phyloP scores from a whole-genome alignment of 2,888 invertebrate species.

The Chloroclystis v-ata region DNA sequence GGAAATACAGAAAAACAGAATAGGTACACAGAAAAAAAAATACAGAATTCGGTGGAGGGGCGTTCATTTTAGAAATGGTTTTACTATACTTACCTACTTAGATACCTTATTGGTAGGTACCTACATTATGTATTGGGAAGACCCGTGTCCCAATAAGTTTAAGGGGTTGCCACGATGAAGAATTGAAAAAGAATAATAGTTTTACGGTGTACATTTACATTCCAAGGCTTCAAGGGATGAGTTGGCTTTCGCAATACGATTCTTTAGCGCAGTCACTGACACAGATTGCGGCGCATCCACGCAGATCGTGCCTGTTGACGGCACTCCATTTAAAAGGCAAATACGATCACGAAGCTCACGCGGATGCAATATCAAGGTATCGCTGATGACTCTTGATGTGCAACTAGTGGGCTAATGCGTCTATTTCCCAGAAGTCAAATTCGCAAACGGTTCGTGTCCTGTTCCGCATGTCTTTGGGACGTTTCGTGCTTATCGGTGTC shows the following conservation, averaged over 20 bases:
- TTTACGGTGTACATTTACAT: too few species aligned
- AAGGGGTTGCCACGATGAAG: too few species aligned
- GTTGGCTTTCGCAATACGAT: constrained; percentile 20
- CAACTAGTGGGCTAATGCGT: constrained; percentile 40
- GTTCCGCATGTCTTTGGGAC: background rate
- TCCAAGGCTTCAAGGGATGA: constrained; percentile 5
- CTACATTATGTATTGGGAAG: too few species aligned
- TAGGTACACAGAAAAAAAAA: too few species aligned
- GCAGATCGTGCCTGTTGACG: constrained; percentile 60
- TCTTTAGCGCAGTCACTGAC: constrained; percentile 54
- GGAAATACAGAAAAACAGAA: too few species aligned
- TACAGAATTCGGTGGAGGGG: too few species aligned
- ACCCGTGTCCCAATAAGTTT: too few species aligned
- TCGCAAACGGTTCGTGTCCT: background rate
- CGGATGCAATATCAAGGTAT: constrained; percentile 44
- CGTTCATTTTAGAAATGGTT: too few species aligned
- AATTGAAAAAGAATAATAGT: too few species aligned
- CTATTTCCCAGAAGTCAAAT: constrained; percentile 32
- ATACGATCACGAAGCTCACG: constrained; percentile 64
- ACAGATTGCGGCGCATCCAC: constrained; percentile 61
- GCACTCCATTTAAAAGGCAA: constrained; percentile 66
- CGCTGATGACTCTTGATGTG: constrained; percentile 41
- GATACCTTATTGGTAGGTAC: too few species aligned
- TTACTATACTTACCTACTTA: too few species aligned
- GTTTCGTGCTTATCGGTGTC: constrained; percentile 38